Conservation (phyloP, 1,140 invertebrate genomes). For the Danaus melanippus region DNA sequence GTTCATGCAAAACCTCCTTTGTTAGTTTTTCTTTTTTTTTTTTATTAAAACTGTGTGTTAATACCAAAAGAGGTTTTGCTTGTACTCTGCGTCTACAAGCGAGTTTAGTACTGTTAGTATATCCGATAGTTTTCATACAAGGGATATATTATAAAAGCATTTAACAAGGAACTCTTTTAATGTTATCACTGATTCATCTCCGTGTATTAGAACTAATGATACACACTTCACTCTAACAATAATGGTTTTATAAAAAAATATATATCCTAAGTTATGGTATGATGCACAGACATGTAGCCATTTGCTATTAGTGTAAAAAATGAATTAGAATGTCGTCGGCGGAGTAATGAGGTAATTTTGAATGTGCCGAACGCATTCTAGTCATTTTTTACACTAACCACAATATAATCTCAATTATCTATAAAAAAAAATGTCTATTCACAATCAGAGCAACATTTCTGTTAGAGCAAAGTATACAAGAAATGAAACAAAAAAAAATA, state of each 20-base stretch:
- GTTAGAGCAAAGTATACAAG: no score
- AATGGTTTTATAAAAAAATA: constrained; percentile 4
- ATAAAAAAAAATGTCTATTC: no score
- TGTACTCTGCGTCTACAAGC: background rate
- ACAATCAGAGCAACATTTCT: no score
- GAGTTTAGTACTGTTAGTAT: constrained; percentile 1
- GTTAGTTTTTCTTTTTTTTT: constrained; percentile 9
- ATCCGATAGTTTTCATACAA: background rate
- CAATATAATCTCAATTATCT: no score
- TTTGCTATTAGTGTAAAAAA: background rate
- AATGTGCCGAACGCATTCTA: no score
- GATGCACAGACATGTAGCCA: background rate
- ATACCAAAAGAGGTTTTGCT: background rate
- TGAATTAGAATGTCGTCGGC: background rate
- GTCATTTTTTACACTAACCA: no score
- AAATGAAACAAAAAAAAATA: no score
- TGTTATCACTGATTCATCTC: constrained; percentile 8
- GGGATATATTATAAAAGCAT: constrained; percentile 10
- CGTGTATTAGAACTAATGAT: no score
- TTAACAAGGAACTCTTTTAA: constrained; percentile 10
- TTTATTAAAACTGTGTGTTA: constrained; percentile 7
- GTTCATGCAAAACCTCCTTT: no score
- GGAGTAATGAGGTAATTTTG: no score
- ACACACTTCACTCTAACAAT: no score
- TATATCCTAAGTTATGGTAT: constrained; percentile 4